Evolutionary conservation across 2,797 vertebrate species (phyloP).

Genomic region (Falco cherrug): DNA sequence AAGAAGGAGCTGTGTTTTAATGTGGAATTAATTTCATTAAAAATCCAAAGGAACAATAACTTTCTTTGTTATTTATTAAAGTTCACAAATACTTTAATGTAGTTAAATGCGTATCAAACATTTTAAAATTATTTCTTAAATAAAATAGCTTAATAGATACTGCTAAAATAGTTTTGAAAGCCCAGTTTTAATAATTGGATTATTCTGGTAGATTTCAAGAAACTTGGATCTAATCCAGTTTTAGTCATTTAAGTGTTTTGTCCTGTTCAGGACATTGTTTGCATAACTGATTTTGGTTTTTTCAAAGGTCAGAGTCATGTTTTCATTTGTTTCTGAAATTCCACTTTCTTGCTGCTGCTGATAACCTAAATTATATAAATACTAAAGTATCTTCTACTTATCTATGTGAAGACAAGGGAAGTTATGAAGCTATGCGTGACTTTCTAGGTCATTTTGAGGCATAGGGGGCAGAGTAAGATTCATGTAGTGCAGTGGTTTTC

Average conservation of each 20-base stretch:
- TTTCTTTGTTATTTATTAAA: background rate
- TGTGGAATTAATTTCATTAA: background rate
- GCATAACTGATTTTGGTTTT: background rate
- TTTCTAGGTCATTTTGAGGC: background rate
- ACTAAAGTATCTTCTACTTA: background rate
- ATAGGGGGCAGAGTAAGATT: background rate
- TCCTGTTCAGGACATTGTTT: background rate
- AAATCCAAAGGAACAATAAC: background rate
- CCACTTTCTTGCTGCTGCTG: background rate
- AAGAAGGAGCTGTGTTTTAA: background rate
- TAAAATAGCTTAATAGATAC: background rate
- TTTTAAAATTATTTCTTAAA: background rate
- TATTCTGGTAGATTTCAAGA: background rate
- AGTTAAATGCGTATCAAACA: background rate
- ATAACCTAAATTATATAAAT: background rate
- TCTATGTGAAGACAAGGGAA: background rate
- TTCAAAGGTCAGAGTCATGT: background rate
- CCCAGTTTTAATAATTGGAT: background rate
- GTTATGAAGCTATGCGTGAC: background rate
- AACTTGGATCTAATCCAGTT: background rate
- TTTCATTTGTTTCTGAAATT: conserved; percentile 7
- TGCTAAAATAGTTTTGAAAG: background rate
- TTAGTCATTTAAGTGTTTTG: background rate
- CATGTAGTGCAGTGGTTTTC: background rate
- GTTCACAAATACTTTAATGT: background rate